Evolutionary conservation across 2,113 vertebrate species (phyloP).

Genomic region (Arothron firmamentum): DNA sequence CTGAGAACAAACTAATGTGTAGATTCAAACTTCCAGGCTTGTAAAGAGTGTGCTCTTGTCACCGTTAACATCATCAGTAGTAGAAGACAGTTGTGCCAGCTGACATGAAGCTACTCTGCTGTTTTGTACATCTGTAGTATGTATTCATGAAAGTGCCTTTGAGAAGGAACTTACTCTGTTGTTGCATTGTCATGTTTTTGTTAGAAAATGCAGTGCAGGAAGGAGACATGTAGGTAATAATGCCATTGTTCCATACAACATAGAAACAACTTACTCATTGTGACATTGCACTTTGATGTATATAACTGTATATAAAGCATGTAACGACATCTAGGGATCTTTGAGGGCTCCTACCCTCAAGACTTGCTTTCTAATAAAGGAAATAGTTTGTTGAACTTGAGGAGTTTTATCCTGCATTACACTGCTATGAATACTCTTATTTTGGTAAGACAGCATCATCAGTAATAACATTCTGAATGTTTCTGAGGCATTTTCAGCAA

Average conservation of each 20-base stretch:
- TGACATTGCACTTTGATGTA: conserved; percentile 94
- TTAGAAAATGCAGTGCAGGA: conserved; percentile 44
- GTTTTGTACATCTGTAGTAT: conserved; percentile 89
- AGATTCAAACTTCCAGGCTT: conserved; percentile 8
- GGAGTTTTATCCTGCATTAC: conserved; percentile 13
- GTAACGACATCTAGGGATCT: conserved; percentile 85
- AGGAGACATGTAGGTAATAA: conserved; percentile 55
- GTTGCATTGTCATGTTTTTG: not conserved
- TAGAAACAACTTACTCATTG: conserved; percentile 84
- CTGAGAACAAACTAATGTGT: conserved; percentile 33
- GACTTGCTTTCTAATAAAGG: conserved; percentile 96
- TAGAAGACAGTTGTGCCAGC: conserved; percentile 79
- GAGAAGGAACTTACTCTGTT: conserved; percentile 71
- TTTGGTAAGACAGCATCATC: not conserved
- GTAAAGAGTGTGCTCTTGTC: conserved; percentile 39
- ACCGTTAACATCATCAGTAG: conserved; percentile 68
- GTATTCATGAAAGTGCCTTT: conserved; percentile 99
- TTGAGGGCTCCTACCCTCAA: conserved; percentile 78
- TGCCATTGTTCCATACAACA: conserved; percentile 67
- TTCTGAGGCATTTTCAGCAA: not conserved
- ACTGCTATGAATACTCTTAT: not conserved
- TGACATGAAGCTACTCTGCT: conserved; percentile 80
- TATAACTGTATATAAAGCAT: conserved; percentile 96
- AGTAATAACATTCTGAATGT: too few species aligned
- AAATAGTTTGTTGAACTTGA: conserved; percentile 80